A percentile compares a stretch with the other conserved stretches of the same genome.
These are phyloP conservation scores for Muscicapa striata DNA, from an alignment of 2,797 vertebrate genomes.

Conservation along the genomic window DNA sequence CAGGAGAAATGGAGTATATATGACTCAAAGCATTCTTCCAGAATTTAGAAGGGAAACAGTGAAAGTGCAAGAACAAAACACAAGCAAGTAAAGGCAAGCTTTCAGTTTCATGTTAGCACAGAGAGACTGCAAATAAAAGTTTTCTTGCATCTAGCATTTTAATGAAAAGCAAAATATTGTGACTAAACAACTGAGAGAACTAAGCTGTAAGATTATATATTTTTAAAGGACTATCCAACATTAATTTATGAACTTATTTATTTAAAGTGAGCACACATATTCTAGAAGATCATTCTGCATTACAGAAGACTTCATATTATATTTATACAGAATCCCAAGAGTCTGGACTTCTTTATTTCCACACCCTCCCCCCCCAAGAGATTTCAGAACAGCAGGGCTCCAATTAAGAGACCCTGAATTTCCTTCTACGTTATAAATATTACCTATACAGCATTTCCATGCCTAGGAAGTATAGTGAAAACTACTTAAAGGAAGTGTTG, in stretches of 20 bases:
- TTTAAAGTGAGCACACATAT: conserved; percentile 60
- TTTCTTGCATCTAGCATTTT: background rate
- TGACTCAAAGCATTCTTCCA: background rate
- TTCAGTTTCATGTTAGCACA: background rate
- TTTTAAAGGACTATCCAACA: background rate
- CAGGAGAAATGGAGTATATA: background rate
- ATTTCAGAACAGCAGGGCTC: conserved; percentile 72
- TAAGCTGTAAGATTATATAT: background rate
- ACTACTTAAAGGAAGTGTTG: conserved; percentile 65
- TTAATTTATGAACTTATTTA: background rate
- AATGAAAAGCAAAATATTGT: background rate
- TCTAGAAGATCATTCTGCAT: conserved; percentile 61
- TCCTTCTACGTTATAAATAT: conserved; percentile 75
- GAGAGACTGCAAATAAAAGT: background rate
- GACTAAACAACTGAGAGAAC: background rate
- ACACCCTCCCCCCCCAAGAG: background rate
- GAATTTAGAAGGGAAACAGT: background rate
- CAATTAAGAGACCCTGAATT: conserved; percentile 71
- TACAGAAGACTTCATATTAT: conserved; percentile 67
- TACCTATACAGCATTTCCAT: conserved; percentile 70
- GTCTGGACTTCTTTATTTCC: conserved; percentile 8
- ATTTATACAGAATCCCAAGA: conserved; percentile 65
- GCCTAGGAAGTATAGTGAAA: conserved; percentile 74
- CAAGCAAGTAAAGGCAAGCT: background rate
- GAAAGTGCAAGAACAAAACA: background rate